phyloP scores from a whole-genome alignment of 2,113 vertebrate species.

The Microcebus ravelobensis region DNA sequence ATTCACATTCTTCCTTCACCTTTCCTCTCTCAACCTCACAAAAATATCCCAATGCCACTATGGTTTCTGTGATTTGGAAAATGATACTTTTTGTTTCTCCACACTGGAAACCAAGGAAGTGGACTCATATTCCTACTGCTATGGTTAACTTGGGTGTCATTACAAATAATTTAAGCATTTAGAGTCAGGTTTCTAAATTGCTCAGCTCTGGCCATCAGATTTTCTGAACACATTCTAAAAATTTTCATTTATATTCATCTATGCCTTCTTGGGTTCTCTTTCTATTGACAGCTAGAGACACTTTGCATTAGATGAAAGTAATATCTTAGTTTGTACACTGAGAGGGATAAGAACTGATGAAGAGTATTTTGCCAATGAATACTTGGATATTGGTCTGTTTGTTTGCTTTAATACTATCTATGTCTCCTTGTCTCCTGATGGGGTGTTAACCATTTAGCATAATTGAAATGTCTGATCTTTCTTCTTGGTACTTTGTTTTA shows the following conservation, averaged over 20 bases:
- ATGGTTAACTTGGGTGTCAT: neutral
- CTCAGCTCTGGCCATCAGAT: neutral
- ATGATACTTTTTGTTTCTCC: neutral
- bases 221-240: neutral
- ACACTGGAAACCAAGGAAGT: neutral
- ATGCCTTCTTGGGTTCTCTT: neutral
- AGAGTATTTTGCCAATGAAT: neutral
- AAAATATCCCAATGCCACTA: neutral
- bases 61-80: neutral
- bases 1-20: neutral
- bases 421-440: neutral
- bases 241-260: neutral
- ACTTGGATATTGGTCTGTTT: neutral
- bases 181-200: neutral
- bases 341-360: neutral
- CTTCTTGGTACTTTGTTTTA: conserved; percentile 3
- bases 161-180: conserved; percentile 19
- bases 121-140: neutral
- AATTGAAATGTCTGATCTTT: neutral
- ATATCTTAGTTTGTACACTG: neutral
- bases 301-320: neutral
- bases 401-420: neutral
- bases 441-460: neutral
- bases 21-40: neutral
- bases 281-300: neutral